Percentiles rank a stretch among this genome's conserved stretches.
These are phyloP conservation scores for Solenodon paradoxus DNA, from an alignment of 2,113 vertebrate genomes.

Conservation along the genomic window DNA sequence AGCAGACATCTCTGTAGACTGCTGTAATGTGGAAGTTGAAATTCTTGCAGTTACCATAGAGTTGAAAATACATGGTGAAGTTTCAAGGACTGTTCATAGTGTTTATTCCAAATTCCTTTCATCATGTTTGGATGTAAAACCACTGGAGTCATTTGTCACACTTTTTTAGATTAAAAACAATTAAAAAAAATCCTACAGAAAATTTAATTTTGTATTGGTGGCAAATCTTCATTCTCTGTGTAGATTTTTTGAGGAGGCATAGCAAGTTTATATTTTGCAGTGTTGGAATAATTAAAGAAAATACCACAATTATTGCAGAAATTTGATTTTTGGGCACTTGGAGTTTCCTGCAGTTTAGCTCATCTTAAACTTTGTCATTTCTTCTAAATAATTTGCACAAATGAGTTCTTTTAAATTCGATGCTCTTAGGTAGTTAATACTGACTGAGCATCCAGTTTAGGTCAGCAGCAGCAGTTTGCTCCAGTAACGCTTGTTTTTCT, in stretches of 20 bases:
- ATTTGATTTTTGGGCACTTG: not conserved
- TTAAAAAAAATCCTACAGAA: not conserved
- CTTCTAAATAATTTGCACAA: slow-evolving; percentile 7
- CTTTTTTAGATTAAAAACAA: slow-evolving; percentile 18
- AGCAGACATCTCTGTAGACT: slow-evolving; percentile 32
- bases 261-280: slow-evolving; percentile 5
- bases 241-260: not conserved
- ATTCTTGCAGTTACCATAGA: slow-evolving; percentile 26
- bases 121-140: slow-evolving; percentile 38
- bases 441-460: not conserved
- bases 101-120: not conserved
- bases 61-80: not conserved
- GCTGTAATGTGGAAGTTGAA: slow-evolving; percentile 24
- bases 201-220: slow-evolving; percentile 25
- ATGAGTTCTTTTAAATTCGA: slow-evolving; percentile 14
- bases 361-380: slow-evolving; percentile 12
- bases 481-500: not conserved
- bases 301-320: not conserved
- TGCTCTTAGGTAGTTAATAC: not conserved
- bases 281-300: slow-evolving; percentile 18
- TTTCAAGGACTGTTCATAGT: not conserved
- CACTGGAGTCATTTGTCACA: not conserved
- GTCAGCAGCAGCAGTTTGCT: not conserved
- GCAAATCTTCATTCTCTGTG: not conserved
- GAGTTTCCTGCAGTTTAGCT: not conserved